These are phyloP conservation scores for Saturnia japonica DNA, from an alignment of 2,888 invertebrate species.

Conservation along the genomic window DNA sequence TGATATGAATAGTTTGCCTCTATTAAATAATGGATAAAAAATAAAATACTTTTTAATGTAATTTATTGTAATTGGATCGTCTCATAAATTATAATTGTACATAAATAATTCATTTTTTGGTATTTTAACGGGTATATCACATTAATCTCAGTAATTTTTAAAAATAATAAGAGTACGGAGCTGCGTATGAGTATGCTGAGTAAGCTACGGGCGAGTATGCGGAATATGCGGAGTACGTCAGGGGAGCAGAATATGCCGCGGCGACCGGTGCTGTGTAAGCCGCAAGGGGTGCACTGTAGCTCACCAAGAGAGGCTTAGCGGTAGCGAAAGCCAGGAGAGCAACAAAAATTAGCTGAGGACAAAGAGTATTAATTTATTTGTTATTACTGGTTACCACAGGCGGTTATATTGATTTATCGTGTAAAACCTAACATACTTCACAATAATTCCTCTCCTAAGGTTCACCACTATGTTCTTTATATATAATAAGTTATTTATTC, in stretches of 20 bases:
- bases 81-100: constrained; percentile 5
- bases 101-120: constrained; percentile 17
- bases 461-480: no score
- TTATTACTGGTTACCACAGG: neutral
- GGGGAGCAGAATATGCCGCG: constrained; percentile 53
- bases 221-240: constrained; percentile 60
- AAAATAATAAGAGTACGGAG: constrained; percentile 56
- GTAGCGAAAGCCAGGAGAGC: constrained; percentile 74
- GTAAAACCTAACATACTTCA: neutral
- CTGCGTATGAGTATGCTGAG: constrained; percentile 55
- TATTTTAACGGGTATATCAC: constrained; percentile 12
- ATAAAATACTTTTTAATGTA: constrained; percentile 14
- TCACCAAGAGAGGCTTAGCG: constrained; percentile 49
- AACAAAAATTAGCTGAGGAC: constrained; percentile 74
- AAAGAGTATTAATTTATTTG: constrained; percentile 21
- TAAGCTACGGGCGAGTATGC: constrained; percentile 53
- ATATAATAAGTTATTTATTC: no score
- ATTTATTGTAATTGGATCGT: neutral
- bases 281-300: constrained; percentile 50
- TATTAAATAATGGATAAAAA: neutral
- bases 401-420: neutral
- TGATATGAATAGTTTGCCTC: neutral
- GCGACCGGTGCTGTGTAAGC: constrained; percentile 57
- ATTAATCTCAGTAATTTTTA: constrained; percentile 26
- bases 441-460: neutral